Percentiles rank a stretch among this genome's conserved stretches.
Evolutionary conservation across 2,113 vertebrate genomes (phyloP).

Genomic region (Leptobrachium leishanense): DNA sequence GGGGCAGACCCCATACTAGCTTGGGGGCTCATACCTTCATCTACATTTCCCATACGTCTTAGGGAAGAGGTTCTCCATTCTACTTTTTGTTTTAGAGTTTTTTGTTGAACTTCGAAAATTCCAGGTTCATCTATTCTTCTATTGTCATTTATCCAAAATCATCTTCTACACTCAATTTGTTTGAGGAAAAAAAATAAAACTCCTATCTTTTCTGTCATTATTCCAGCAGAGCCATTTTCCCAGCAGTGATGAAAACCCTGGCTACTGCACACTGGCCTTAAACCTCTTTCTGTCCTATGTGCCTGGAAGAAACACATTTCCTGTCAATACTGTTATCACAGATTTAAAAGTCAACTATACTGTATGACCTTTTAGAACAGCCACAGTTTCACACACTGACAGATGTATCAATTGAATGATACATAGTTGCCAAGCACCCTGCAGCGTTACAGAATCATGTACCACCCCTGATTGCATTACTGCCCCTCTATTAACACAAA

Average conservation of each 20-base stretch:
- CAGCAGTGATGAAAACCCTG: constrained; percentile 32
- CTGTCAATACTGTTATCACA: constrained; percentile 44
- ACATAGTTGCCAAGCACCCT: constrained; percentile 10
- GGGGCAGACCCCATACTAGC: too few relatives aligned
- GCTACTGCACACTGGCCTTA: constrained; percentile 23
- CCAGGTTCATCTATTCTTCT: constrained; percentile 16
- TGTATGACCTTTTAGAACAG: constrained; percentile 38
- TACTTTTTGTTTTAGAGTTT: too few relatives aligned
- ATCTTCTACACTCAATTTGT: constrained; percentile 40
- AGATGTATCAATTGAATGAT: constrained; percentile 43
- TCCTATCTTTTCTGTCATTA: constrained; percentile 20
- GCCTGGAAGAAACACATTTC: background rate
- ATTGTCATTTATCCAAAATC: constrained; percentile 43
- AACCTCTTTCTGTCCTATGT: constrained; percentile 11
- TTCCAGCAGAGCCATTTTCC: constrained; percentile 47
- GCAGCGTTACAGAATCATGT: background rate
- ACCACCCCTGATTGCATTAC: background rate
- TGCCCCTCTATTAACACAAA: background rate
- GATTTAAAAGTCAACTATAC: constrained; percentile 44
- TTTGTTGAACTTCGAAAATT: background rate
- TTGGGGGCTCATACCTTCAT: too few relatives aligned
- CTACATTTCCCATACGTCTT: too few relatives aligned
- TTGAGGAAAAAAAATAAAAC: constrained; percentile 12
- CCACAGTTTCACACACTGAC: constrained; percentile 23
- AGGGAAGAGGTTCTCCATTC: too few relatives aligned